Evolutionary conservation across 2,113 vertebrate species (phyloP).

Genomic region (Hippolais icterina): DNA sequence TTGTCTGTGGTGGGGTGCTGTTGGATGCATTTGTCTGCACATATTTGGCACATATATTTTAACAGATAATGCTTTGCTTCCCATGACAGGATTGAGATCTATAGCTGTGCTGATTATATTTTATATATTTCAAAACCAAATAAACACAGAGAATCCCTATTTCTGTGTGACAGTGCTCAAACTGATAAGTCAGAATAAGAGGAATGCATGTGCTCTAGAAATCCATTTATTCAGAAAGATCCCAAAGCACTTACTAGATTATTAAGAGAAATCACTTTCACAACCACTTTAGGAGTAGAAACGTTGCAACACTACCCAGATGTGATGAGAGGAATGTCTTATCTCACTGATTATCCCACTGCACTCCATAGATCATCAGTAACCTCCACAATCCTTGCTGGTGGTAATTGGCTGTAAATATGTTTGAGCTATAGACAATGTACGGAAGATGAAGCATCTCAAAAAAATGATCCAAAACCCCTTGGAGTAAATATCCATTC

Average conservation of each 20-base stretch:
- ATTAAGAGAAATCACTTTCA: slow-evolving; percentile 43
- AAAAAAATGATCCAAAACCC: not conserved
- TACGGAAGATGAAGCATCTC: not conserved
- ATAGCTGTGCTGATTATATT: slow-evolving; percentile 47
- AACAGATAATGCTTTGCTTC: slow-evolving; percentile 27
- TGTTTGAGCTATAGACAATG: not conserved
- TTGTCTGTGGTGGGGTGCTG: not conserved
- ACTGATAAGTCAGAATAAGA: slow-evolving; percentile 47
- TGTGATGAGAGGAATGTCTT: not conserved
- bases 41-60: slow-evolving; percentile 36
- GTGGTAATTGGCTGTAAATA: not conserved
- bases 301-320: not conserved
- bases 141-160: slow-evolving; percentile 53
- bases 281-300: not conserved
- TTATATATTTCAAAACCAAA: slow-evolving; percentile 65
- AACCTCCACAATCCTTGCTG: not conserved
- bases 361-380: not conserved
- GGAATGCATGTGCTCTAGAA: not conserved
- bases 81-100: slow-evolving; percentile 54
- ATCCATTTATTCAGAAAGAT: slow-evolving; percentile 37
- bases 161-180: slow-evolving; percentile 55
- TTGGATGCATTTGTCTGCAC: slow-evolving; percentile 41
- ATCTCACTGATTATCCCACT: not conserved
- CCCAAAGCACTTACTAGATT: slow-evolving; percentile 16
- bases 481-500: not conserved